phyloP scores from a whole-genome alignment of 2,888 invertebrate genomes.

The Thereva nobilitata region DNA sequence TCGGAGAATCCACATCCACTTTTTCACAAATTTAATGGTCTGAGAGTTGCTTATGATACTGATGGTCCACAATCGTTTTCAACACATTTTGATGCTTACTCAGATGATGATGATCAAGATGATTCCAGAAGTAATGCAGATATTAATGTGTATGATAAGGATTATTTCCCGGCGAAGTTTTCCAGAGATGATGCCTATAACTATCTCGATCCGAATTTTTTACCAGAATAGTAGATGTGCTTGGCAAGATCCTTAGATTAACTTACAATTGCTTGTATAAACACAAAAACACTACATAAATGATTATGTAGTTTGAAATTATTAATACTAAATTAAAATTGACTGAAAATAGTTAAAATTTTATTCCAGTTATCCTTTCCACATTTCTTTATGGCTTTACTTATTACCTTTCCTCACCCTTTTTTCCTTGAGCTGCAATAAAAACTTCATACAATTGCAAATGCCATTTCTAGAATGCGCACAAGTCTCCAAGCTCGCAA shows the following conservation, averaged over 20 bases:
- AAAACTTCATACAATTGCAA: no score
- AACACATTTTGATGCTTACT: conserved; percentile 14
- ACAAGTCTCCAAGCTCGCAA: no score
- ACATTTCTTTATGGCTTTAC: no score
- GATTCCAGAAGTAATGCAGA: conserved; percentile 22
- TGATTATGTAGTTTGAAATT: no score
- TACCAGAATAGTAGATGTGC: conserved; percentile 39
- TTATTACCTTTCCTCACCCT: no score
- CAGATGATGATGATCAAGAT: conserved; percentile 29
- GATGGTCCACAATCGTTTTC: background rate
- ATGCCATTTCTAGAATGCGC: no score
- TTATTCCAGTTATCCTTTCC: no score
- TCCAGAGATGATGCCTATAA: conserved; percentile 43
- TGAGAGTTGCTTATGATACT: conserved; percentile 26
- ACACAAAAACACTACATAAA: background rate
- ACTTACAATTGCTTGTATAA: background rate
- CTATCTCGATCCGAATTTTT: conserved; percentile 47
- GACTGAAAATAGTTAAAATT: no score
- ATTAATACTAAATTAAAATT: no score
- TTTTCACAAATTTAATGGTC: conserved; percentile 40
- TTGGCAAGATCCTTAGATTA: background rate
- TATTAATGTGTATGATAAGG: conserved; percentile 40
- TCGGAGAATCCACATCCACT: conserved; percentile 41
- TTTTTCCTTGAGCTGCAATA: no score
- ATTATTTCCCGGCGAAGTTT: conserved; percentile 44